These are phyloP conservation scores for Cryptus viduatorius DNA, from an alignment of 2,888 invertebrate genomes.

Conservation along the genomic window DNA sequence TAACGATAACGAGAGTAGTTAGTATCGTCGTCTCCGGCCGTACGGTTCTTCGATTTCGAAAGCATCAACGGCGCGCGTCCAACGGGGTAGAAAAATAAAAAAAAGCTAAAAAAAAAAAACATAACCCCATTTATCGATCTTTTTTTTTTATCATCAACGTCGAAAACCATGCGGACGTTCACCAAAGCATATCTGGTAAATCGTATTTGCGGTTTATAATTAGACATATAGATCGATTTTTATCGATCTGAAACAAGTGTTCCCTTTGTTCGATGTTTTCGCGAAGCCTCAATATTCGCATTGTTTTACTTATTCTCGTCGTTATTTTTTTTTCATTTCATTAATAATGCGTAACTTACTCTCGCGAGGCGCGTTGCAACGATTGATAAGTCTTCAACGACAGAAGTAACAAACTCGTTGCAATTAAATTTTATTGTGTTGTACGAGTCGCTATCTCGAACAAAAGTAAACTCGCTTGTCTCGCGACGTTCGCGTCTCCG, in stretches of 20 bases:
- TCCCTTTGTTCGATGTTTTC: neutral
- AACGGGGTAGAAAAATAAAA: neutral
- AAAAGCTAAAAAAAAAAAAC: neutral
- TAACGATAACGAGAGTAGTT: slow-evolving; percentile 47
- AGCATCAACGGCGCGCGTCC: neutral
- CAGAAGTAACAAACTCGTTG: neutral
- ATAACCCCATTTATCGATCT: neutral
- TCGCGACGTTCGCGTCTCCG: neutral
- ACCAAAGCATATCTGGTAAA: slow-evolving; percentile 42
- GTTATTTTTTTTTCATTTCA: neutral
- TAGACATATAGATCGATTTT: neutral
- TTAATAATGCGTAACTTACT: slow-evolving; percentile 1
- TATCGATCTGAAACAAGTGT: neutral
- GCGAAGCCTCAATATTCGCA: neutral
- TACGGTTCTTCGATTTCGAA: slow-evolving; percentile 4
- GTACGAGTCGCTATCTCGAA: slow-evolving; percentile 42
- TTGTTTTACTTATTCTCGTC: neutral
- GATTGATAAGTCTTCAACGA: neutral
- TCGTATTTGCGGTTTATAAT: slow-evolving; percentile 18
- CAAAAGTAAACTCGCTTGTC: slow-evolving; percentile 27
- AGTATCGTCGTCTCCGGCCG: slow-evolving; percentile 28
- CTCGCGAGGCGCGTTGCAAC: neutral
- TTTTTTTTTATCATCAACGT: neutral
- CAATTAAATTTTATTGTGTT: slow-evolving; percentile 32
- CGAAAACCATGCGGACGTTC: slow-evolving; percentile 25